Evolutionary conservation across 2,797 vertebrate genomes (phyloP).

Genomic region (Rhinella marina): DNA sequence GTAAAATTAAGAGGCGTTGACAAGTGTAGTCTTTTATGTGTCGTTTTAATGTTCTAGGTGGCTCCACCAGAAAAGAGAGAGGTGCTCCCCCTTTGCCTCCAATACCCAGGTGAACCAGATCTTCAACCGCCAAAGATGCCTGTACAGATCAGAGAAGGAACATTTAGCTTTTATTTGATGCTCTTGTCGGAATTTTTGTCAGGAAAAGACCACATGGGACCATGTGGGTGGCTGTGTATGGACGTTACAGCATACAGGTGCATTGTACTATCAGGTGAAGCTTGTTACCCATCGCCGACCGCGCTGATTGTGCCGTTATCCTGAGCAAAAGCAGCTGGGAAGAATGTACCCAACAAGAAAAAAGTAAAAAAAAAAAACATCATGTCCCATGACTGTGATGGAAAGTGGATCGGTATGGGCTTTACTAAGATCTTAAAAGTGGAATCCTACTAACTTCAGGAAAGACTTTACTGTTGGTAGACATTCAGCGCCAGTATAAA

Average conservation of each 20-base stretch:
- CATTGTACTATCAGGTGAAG: conserved; percentile 1
- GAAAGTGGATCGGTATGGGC: neutral
- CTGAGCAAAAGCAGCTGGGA: neutral
- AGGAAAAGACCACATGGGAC: neutral
- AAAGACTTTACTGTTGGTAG: neutral
- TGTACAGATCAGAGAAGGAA: conserved; percentile 7
- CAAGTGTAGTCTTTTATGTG: neutral
- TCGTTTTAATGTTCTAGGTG: conserved; percentile 69
- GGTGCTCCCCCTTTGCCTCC: conserved; percentile 83
- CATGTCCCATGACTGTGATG: neutral
- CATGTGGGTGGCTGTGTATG: conserved; percentile 65
- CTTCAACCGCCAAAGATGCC: conserved; percentile 20
- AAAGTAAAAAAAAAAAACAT: neutral
- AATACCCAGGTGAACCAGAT: conserved; percentile 79
- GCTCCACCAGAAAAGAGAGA: conserved; percentile 79
- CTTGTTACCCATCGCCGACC: neutral
- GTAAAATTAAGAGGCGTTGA: too few relatives aligned
- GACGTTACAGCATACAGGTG: conserved; percentile 61
- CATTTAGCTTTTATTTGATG: conserved; percentile 33
- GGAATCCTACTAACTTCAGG: neutral
- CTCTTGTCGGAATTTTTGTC: conserved; percentile 4
- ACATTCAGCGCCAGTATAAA: neutral
- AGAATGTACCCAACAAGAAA: neutral
- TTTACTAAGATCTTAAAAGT: neutral
- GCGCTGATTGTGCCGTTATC: neutral